Percentiles rank a stretch among this genome's conserved stretches.
phyloP scores from a whole-genome alignment of 2,797 vertebrate species.

The Lutjanus campechanus region DNA sequence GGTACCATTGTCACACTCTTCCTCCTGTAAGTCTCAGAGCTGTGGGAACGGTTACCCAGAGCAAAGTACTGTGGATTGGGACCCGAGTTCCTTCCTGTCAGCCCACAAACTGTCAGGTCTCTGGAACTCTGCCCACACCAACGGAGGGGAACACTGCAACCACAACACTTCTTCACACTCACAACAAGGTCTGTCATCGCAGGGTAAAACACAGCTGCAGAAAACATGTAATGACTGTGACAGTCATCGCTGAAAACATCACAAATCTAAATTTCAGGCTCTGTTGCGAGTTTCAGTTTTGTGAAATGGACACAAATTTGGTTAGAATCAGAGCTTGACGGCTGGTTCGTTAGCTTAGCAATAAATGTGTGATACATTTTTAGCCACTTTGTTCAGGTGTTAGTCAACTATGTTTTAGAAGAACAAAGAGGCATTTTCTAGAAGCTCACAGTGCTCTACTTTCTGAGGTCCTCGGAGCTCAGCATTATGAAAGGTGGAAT shows the following conservation, averaged over 20 bases:
- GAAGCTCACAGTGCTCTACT: neutral
- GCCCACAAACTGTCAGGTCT: conserved; percentile 98
- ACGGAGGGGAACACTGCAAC: conserved; percentile 90
- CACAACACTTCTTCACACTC: conserved; percentile 88
- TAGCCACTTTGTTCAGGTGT: conserved; percentile 19
- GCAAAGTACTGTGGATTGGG: conserved; percentile 98
- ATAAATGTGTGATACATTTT: conserved; percentile 17
- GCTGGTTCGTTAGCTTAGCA: neutral
- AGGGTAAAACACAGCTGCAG: conserved; percentile 2
- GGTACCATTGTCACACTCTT: conserved; percentile 96
- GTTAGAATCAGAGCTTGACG: neutral
- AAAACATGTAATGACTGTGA: conserved; percentile 6
- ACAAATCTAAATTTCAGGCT: neutral
- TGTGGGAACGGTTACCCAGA: conserved; percentile 96
- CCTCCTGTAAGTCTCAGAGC: conserved; percentile 95
- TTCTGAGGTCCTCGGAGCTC: conserved; percentile 7
- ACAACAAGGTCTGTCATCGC: conserved; percentile 88
- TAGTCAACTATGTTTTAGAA: neutral
- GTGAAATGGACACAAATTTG: neutral
- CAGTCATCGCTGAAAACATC: conserved; percentile 9
- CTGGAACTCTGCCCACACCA: conserved; percentile 96
- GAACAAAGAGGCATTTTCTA: conserved; percentile 25
- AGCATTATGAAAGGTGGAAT: conserved; percentile 11
- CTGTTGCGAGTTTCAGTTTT: neutral
- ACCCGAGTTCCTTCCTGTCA: conserved; percentile 98